A percentile compares a stretch with the other conserved stretches of the same genome.
Evolutionary conservation across 2,113 vertebrate species (phyloP).

Genomic region (Heterochromis multidens): DNA sequence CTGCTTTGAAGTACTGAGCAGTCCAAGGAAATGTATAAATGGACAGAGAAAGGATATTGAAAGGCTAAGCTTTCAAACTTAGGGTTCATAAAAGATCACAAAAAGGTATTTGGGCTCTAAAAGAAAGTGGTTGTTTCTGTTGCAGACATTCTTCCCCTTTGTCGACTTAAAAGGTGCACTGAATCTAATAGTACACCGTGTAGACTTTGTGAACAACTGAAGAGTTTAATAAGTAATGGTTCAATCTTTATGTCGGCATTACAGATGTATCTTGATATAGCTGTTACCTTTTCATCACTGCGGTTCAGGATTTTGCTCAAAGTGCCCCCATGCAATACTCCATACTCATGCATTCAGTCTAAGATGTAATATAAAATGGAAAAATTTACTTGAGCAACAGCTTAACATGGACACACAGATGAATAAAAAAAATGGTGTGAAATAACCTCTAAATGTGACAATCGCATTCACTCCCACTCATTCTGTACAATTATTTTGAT

Average conservation of each 20-base stretch:
- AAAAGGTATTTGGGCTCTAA: conserved; percentile 38
- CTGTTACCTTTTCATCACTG: neutral
- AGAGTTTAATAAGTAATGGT: neutral
- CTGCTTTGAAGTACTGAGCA: conserved; percentile 61
- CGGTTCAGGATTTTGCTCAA: neutral
- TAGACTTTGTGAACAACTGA: neutral
- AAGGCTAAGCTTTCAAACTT: conserved; percentile 54
- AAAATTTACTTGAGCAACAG: neutral
- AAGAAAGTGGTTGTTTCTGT: conserved; percentile 33
- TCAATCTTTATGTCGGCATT: neutral
- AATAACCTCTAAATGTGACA: neutral
- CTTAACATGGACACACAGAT: neutral
- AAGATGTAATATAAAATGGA: neutral
- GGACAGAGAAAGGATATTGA: conserved; percentile 40
- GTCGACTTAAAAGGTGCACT: neutral
- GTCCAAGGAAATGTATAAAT: conserved; percentile 61
- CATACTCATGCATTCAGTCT: neutral
- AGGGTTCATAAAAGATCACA: conserved; percentile 51
- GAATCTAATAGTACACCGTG: neutral
- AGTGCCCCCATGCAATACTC: neutral
- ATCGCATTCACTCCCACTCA: neutral
- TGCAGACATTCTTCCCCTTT: conserved; percentile 3
- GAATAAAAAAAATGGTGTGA: neutral
- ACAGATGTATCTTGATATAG: neutral
- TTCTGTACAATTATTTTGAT: neutral